A percentile compares a stretch with the other conserved stretches of the same genome.
phyloP scores from a whole-genome alignment of 2,113 vertebrate genomes.

The Mobula birostris region DNA sequence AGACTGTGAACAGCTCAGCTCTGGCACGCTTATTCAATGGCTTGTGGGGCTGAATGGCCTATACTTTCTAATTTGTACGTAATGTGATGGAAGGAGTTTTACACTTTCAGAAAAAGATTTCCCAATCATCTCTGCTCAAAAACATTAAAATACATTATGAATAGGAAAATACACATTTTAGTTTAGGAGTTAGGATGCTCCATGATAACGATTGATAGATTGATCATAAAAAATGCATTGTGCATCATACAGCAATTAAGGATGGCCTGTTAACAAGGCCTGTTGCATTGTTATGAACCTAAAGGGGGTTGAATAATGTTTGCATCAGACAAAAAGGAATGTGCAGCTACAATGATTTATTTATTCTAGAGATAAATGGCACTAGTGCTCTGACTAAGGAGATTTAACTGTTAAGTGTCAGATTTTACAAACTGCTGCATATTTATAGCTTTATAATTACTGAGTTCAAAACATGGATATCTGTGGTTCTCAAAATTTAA shows the following conservation, averaged over 20 bases:
- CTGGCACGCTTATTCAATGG: too few relatives aligned
- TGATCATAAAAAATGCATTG: not conserved
- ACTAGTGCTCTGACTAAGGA: not conserved
- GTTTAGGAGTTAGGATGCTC: not conserved
- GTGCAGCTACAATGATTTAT: not conserved
- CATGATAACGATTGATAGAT: not conserved
- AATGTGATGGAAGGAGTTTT: too few relatives aligned
- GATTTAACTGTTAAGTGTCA: not conserved
- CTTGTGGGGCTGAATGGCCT: too few relatives aligned
- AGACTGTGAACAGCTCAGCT: too few relatives aligned
- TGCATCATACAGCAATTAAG: not conserved
- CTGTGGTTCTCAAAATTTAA: not conserved
- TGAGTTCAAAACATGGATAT: not conserved
- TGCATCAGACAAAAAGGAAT: not conserved
- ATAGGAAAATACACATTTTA: not conserved
- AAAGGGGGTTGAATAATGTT: slow-evolving; percentile 27
- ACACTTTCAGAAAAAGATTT: too few relatives aligned
- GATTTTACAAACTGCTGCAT: not conserved
- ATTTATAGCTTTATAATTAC: not conserved
- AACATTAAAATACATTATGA: not conserved
- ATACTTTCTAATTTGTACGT: too few relatives aligned
- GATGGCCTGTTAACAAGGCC: not conserved
- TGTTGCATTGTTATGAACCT: not conserved
- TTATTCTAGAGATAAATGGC: not conserved
- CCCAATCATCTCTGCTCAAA: not conserved